Conservation (phyloP, 2,113 vertebrate species). For the Oreochromis tanganicae region DNA sequence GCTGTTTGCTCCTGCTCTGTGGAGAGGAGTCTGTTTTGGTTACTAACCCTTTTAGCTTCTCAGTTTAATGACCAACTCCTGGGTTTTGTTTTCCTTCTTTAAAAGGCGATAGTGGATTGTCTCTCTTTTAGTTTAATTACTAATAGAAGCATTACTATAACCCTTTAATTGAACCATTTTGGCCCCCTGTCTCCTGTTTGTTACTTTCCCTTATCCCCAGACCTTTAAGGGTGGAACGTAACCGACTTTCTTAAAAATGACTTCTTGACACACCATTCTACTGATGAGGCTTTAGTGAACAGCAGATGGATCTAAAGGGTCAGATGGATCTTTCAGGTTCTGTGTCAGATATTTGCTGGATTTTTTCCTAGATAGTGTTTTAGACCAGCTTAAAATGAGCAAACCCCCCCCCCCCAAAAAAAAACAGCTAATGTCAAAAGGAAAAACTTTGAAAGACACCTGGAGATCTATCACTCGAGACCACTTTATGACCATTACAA, state of each 20-base stretch:
- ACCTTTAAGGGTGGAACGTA: background rate
- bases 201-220: background rate
- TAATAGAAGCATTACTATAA: background rate
- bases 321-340: background rate
- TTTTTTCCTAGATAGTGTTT: background rate
- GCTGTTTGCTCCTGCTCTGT: background rate
- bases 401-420: background rate
- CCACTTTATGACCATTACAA: background rate
- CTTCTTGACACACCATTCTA: background rate
- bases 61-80: background rate
- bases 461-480: background rate
- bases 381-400: background rate
- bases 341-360: background rate
- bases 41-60: background rate
- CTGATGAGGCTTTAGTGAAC: background rate
- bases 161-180: background rate
- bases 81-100: background rate
- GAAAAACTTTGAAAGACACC: background rate
- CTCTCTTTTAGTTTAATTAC: background rate
- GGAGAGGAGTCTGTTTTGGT: background rate
- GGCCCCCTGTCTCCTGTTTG: background rate
- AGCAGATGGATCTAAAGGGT: background rate
- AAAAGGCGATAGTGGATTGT: accelerated
- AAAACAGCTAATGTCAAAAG: background rate
- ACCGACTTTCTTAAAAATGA: background rate